A percentile compares a stretch with the other conserved stretches of the same genome.
Conservation (phyloP, 2,797 vertebrate species). For the Valencia hispanica region DNA sequence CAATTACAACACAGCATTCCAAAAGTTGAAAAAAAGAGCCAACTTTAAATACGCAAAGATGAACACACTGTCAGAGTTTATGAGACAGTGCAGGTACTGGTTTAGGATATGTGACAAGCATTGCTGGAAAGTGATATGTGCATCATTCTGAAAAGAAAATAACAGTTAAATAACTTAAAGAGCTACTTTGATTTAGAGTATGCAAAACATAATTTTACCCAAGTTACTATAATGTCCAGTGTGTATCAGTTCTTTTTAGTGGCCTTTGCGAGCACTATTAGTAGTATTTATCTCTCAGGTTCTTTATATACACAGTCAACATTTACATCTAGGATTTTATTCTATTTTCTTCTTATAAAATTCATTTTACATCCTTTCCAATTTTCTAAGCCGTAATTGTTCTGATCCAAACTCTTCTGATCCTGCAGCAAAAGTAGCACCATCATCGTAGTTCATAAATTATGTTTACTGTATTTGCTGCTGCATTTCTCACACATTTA, state of each 20-base stretch:
- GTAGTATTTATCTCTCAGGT: conserved; percentile 57
- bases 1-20: conserved; percentile 25
- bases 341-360: not conserved
- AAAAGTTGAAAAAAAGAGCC: conserved; percentile 16
- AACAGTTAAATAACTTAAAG: conserved; percentile 13
- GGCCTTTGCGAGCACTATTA: conserved; percentile 24
- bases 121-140: conserved; percentile 62
- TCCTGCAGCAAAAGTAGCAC: not conserved
- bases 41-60: conserved; percentile 1
- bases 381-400: not conserved
- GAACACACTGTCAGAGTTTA: conserved; percentile 1
- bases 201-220: conserved; percentile 5
- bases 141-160: conserved; percentile 38
- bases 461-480: conserved; percentile 4
- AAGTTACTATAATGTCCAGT: conserved; percentile 9
- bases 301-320: conserved; percentile 11
- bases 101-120: conserved; percentile 25
- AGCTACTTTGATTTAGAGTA: conserved; percentile 14
- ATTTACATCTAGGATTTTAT: not conserved
- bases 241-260: conserved; percentile 29
- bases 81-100: conserved; percentile 35
- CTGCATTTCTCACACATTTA: not conserved
- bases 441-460: conserved; percentile 8
- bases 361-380: conserved; percentile 2
- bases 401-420: conserved; percentile 1